These are phyloP conservation scores for Pseudolaguvia tuberculata DNA, from an alignment of 2,113 vertebrate species.

Conservation along the genomic window DNA sequence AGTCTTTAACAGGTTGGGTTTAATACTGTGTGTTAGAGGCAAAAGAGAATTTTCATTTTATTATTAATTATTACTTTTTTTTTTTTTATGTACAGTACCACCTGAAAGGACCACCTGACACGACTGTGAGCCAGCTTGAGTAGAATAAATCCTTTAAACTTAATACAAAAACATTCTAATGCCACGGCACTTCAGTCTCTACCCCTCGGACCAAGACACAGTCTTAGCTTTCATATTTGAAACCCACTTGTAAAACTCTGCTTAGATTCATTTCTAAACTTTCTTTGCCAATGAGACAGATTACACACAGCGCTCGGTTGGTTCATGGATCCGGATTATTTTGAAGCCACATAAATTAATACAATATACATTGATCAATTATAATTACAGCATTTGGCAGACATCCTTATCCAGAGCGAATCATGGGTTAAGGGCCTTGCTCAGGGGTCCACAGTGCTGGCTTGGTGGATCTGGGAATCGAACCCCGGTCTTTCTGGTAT, in stretches of 20 bases:
- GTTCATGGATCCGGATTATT: not conserved
- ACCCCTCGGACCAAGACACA: constrained; percentile 6
- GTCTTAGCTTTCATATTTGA: not conserved
- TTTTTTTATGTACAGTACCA: constrained; percentile 26
- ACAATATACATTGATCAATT: not conserved
- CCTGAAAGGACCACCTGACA: not conserved
- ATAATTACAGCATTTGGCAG: too few relatives aligned
- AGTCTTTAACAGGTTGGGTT: constrained; percentile 1
- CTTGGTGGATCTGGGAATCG: too few relatives aligned
- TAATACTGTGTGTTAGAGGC: not conserved
- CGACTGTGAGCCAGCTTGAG: constrained; percentile 2
- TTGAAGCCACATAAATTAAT: not conserved
- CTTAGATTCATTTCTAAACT: constrained; percentile 59
- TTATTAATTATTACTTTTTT: constrained; percentile 6
- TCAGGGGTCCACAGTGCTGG: too few relatives aligned
- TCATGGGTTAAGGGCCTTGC: too few relatives aligned
- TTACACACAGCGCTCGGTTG: constrained; percentile 45
- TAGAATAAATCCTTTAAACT: constrained; percentile 33
- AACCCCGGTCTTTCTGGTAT: too few relatives aligned
- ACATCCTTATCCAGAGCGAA: too few relatives aligned
- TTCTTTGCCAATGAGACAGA: constrained; percentile 57
- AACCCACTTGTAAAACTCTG: constrained; percentile 48
- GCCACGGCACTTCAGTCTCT: constrained; percentile 35
- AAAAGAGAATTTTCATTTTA: not conserved
- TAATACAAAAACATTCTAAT: constrained; percentile 43